phyloP scores from a whole-genome alignment of 2,797 vertebrate species.

The Argya squamiceps region DNA sequence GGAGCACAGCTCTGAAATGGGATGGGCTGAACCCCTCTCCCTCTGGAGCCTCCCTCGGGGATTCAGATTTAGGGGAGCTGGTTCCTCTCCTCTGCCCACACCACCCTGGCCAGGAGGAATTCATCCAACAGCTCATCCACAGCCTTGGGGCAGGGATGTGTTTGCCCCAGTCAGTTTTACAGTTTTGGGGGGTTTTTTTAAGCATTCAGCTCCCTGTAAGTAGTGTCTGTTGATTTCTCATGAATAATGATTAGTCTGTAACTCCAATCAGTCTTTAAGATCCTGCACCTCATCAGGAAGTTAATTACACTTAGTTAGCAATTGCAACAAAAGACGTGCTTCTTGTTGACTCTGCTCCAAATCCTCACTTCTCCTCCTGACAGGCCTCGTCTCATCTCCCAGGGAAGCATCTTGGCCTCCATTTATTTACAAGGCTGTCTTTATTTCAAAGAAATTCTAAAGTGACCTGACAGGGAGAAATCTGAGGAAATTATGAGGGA shows the following conservation, averaged over 20 bases:
- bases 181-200: not conserved
- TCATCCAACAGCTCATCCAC: not conserved
- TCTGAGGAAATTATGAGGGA: not conserved
- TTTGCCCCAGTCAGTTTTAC: not conserved
- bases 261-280: constrained; percentile 50
- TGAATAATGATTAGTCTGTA: constrained; percentile 59
- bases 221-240: constrained; percentile 45
- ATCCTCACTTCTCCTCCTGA: not conserved
- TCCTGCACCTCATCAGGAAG: constrained; percentile 63
- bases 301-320: constrained; percentile 53
- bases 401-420: not conserved
- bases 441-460: constrained; percentile 21
- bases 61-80: not conserved
- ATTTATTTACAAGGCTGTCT: constrained; percentile 25
- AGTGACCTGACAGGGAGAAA: constrained; percentile 34
- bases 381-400: not conserved
- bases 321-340: constrained; percentile 50
- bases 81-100: not conserved
- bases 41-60: not conserved
- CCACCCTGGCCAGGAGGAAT: not conserved
- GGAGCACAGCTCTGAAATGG: not conserved
- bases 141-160: not conserved
- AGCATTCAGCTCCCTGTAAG: not conserved
- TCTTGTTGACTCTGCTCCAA: constrained; percentile 30
- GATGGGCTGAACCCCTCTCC: not conserved